A percentile compares a stretch with the other conserved stretches of the same genome.
phyloP scores from a whole-genome alignment of 1,140 invertebrate genomes.

The Drosophila seguyi region DNA sequence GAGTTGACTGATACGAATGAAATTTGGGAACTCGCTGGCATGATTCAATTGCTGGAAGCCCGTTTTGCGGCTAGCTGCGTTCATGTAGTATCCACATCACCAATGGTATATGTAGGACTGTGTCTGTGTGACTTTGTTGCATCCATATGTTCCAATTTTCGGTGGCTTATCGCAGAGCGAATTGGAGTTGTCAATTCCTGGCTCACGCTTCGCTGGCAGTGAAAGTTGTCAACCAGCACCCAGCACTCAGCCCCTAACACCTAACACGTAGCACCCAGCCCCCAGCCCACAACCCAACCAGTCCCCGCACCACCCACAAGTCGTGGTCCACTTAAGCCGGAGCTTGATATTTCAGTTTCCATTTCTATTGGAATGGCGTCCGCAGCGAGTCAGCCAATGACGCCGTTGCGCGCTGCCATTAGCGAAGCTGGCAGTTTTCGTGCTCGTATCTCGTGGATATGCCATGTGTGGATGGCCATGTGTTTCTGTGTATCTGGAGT shows the following conservation, averaged over 20 bases:
- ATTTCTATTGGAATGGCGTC: constrained; percentile 43
- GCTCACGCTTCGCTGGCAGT: constrained; percentile 37
- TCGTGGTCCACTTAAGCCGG: constrained; percentile 14
- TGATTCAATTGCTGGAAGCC: constrained; percentile 4
- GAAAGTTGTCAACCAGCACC: constrained; percentile 50
- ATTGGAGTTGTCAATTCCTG: constrained; percentile 43
- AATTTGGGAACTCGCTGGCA: neutral
- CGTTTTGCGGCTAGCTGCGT: neutral
- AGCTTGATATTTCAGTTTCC: constrained; percentile 43
- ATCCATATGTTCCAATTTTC: constrained; percentile 29
- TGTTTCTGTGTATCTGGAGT: constrained; percentile 16
- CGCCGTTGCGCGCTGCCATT: constrained; percentile 22
- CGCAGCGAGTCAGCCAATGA: constrained; percentile 35
- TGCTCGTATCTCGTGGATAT: constrained; percentile 28
- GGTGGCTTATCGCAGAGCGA: constrained; percentile 11
- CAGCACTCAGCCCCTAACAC: neutral
- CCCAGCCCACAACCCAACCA: neutral
- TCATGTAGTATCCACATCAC: neutral
- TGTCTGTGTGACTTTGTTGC: neutral
- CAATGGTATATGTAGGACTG: neutral
- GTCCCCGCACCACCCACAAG: constrained; percentile 22
- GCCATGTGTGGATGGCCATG: constrained; percentile 14
- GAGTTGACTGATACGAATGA: neutral
- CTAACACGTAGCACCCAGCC: constrained; percentile 1
- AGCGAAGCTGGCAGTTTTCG: constrained; percentile 26